Percentiles rank a stretch among this genome's conserved stretches.
Evolutionary conservation across 2,797 vertebrate species (phyloP).

Genomic region (Sebastes miniatus): DNA sequence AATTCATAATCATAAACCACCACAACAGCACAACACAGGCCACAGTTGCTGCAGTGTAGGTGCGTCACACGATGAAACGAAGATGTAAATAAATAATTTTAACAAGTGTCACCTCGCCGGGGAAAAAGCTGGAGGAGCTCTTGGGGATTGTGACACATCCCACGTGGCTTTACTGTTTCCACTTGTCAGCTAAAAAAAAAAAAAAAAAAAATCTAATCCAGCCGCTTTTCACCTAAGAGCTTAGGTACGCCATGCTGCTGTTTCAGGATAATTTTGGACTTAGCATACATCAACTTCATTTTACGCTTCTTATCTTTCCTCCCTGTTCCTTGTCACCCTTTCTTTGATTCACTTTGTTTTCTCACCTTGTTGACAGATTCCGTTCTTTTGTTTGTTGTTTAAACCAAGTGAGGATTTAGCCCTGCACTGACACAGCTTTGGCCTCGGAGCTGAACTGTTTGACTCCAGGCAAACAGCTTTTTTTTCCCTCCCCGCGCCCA

Average conservation of each 20-base stretch:
- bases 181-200: constrained; percentile 55
- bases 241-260: constrained; percentile 46
- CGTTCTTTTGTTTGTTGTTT: constrained; percentile 68
- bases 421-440: constrained; percentile 61
- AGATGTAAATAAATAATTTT: constrained; percentile 70
- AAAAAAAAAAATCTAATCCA: constrained; percentile 56
- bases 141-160: constrained; percentile 54
- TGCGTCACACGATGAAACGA: constrained; percentile 41
- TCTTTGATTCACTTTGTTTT: constrained; percentile 68
- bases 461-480: constrained; percentile 59
- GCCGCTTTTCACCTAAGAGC: constrained; percentile 54
- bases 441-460: constrained; percentile 65
- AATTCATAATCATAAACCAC: constrained; percentile 64
- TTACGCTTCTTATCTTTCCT: constrained; percentile 60
- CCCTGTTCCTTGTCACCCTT: constrained; percentile 52
- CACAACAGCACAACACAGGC: constrained; percentile 17
- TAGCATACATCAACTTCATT: constrained; percentile 74
- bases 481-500: not conserved
- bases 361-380: constrained; percentile 60
- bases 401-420: constrained; percentile 66
- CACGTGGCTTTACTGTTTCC: constrained; percentile 53
- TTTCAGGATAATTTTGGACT: constrained; percentile 69
- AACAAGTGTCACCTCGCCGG: constrained; percentile 58
- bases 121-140: constrained; percentile 23
- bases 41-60: constrained; percentile 23